Conservation (phyloP, 2,888 invertebrate species). For the Pecten maximus region DNA sequence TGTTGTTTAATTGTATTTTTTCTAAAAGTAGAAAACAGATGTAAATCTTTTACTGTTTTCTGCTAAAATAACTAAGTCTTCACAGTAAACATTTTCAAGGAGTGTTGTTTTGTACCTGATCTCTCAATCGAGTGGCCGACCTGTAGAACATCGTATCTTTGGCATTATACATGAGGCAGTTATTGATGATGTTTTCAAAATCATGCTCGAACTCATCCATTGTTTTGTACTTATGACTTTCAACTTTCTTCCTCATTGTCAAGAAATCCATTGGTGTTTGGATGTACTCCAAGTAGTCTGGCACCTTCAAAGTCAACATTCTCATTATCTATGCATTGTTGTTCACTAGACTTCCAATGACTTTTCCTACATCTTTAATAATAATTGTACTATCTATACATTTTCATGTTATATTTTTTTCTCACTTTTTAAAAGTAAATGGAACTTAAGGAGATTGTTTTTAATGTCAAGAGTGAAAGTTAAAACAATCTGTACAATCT, state of each 20-base stretch:
- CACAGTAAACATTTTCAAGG: not conserved
- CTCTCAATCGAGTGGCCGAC: conserved; percentile 93
- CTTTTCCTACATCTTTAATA: too few species aligned
- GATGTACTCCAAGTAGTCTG: conserved; percentile 94
- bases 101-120: conserved; percentile 83
- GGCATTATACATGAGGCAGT: conserved; percentile 97
- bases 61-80: not conserved
- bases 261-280: conserved; percentile 94
- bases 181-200: conserved; percentile 97
- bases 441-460: not conserved
- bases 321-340: not conserved
- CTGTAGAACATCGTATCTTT: conserved; percentile 97
- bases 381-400: too few species aligned
- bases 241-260: conserved; percentile 89
- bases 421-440: not conserved
- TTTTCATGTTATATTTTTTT: not conserved
- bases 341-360: too few species aligned
- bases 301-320: conserved; percentile 84
- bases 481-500: not conserved
- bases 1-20: not conserved
- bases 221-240: conserved; percentile 81
- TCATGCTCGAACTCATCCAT: conserved; percentile 93
- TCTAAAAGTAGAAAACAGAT: conserved; percentile 19
- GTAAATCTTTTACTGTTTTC: not conserved
- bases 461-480: too few species aligned